Evolutionary conservation across 2,888 invertebrate species (phyloP), one percentile per base, ranked within the genome.

Genomic region (Cantharis flavilabris): DNA sequence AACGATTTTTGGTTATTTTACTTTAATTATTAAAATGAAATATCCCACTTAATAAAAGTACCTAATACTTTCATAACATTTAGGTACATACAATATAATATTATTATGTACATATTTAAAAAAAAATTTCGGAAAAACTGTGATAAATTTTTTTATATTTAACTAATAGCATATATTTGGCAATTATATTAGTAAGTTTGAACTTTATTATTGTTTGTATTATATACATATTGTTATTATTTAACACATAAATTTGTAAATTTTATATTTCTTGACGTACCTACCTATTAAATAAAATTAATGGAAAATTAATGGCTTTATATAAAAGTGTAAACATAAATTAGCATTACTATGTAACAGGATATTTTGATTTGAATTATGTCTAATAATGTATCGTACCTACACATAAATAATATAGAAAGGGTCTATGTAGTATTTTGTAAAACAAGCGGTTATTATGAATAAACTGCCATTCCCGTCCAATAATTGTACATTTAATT

Each of bases 141-240:
- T 81, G 80, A 81, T 81, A 81, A 70, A 77, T 69, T 78, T 76
- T 76, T 75, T 75, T 72, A 64, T 73, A 67, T 26, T 71, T 65
- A 74, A 26, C 49, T 33, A 73, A 64, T 75, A 64, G 20, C 49
- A 67, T 73, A 70, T 69, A 65, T 62, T 71, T 72, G 72, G 85
- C 85, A 84, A 82, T 81, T 83, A 83, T 84, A 82, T 76, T 85
- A 84, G 85, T 85, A 84, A 85, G 85, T 85, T 86, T 84, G 83
- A 77, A 65, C 74, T 76, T 72, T 72, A 73, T 71, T 69, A 72
- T 74, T 73, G 75, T 78, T 75, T 77, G 72, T 77, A 75, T 18
- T 72, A 75, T 72, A 75, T 75, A 77, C 62, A 74, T 64, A 76
- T 74, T 49, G 26, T 67, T 77, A 71, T 79, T 72, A 72, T 72